Conservation (phyloP, 2,113 vertebrate genomes). For the Alexandromys fortis region DNA sequence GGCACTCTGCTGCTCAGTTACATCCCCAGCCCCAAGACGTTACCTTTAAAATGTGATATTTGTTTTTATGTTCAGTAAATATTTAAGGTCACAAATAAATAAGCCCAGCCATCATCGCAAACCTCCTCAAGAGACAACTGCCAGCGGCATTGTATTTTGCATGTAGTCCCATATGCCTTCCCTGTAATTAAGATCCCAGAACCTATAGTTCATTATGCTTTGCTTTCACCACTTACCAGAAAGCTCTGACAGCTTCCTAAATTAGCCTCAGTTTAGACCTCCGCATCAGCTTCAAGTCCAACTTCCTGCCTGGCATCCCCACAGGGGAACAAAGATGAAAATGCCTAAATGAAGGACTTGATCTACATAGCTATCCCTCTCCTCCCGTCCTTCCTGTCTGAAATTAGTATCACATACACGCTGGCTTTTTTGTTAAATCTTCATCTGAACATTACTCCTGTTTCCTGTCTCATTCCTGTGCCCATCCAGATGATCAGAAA, state of each 20-base stretch:
- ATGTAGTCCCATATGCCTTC: constrained; percentile 20
- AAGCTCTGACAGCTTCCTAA: not conserved
- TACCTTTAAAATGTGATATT: not conserved
- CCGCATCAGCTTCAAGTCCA: not conserved
- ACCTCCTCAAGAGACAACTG: not conserved
- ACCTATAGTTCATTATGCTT: constrained; percentile 36
- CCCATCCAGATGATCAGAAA: not conserved
- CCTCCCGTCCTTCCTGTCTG: not conserved
- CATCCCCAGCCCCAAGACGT: not conserved
- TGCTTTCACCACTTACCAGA: constrained; percentile 37
- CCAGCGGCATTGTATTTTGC: constrained; percentile 25
- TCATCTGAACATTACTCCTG: not conserved
- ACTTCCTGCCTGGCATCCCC: not conserved
- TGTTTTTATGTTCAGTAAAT: constrained; percentile 39
- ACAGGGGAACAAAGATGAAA: not conserved
- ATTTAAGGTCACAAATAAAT: constrained; percentile 42
- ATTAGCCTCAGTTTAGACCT: not conserved
- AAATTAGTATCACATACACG: not conserved
- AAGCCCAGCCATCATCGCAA: not conserved
- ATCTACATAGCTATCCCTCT: not conserved
- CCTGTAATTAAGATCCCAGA: constrained; percentile 35
- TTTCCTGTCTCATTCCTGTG: not conserved
- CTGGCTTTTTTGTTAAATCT: not conserved
- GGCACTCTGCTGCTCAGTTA: not conserved
- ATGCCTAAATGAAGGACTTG: not conserved